Evolutionary conservation across 2,113 vertebrate species (phyloP).

Genomic region (Carlito syrichta): DNA sequence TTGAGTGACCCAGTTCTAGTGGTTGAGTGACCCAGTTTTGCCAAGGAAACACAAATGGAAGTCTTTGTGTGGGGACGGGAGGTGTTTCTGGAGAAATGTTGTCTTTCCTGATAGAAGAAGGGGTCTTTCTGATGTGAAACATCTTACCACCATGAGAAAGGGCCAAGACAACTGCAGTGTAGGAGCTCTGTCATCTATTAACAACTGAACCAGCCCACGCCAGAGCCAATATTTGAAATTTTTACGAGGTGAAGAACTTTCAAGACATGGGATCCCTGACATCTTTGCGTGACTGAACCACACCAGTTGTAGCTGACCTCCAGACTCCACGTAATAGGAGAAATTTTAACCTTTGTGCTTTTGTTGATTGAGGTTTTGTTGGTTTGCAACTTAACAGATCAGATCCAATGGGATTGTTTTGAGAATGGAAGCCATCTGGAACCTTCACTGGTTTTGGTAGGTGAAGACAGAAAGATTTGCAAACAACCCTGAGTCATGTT

Average conservation of each 20-base stretch:
- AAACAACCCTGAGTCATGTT: not conserved
- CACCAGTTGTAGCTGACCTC: not conserved
- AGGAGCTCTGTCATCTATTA: not conserved
- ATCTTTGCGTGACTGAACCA: not conserved
- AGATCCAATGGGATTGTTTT: not conserved
- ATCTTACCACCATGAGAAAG: fast-evolving
- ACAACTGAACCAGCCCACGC: not conserved
- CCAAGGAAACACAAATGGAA: not conserved
- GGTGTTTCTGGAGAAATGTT: not conserved
- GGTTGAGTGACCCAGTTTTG: not conserved
- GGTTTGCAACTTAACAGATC: not conserved
- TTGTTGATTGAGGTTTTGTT: not conserved
- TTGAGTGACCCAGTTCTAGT: not conserved
- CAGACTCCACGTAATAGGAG: not conserved
- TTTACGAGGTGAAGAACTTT: not conserved
- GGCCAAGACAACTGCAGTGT: fast-evolving
- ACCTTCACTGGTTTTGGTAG: not conserved
- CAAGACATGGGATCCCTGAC: not conserved
- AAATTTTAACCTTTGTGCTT: not conserved
- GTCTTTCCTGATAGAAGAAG: not conserved
- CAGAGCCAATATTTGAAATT: not conserved
- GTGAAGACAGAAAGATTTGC: not conserved
- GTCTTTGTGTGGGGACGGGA: fast-evolving
- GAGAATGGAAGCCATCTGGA: not conserved
- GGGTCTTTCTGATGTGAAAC: not conserved